Percentiles rank a stretch among this genome's conserved stretches.
phyloP scores from a whole-genome alignment of 2,113 vertebrate species.

The Zeus faber region DNA sequence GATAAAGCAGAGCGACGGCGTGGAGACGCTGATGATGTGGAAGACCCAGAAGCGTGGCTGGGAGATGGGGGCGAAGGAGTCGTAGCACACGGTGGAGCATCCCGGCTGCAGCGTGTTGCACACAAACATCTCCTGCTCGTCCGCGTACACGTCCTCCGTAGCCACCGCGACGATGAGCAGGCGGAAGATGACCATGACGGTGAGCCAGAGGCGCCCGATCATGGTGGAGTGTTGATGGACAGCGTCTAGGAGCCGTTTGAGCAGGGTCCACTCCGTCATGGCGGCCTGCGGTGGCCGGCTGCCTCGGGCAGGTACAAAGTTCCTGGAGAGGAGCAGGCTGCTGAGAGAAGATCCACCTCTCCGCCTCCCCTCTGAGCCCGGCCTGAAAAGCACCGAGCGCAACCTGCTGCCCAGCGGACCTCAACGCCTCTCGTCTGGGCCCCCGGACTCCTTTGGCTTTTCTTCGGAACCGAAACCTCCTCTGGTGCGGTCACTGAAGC shows the following conservation, averaged over 20 bases:
- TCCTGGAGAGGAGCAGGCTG: constrained; percentile 40
- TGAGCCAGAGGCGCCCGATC: constrained; percentile 78
- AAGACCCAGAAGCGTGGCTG: constrained; percentile 80
- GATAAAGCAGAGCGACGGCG: constrained; percentile 76
- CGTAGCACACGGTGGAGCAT: constrained; percentile 76
- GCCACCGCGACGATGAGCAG: constrained; percentile 76
- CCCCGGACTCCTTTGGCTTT: too few relatives aligned
- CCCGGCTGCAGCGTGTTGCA: constrained; percentile 78
- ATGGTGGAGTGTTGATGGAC: constrained; percentile 81
- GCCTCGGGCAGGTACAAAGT: constrained; percentile 34
- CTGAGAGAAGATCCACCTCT: constrained; percentile 44
- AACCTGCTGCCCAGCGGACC: too few relatives aligned
- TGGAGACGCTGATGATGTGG: constrained; percentile 77
- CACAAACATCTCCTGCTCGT: constrained; percentile 78
- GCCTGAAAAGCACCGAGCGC: neutral
- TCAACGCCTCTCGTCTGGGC: too few relatives aligned
- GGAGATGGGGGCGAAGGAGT: constrained; percentile 75
- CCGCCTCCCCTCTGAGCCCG: neutral
- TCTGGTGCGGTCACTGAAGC: too few relatives aligned
- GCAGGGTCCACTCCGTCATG: constrained; percentile 81
- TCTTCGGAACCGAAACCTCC: too few relatives aligned
- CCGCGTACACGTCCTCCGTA: constrained; percentile 74
- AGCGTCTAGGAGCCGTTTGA: constrained; percentile 77
- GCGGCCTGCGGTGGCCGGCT: constrained; percentile 34
- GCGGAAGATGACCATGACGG: constrained; percentile 79